These are phyloP conservation scores for Odontocerum albicorne DNA, from an alignment of 2,888 invertebrate genomes.

Conservation along the genomic window DNA sequence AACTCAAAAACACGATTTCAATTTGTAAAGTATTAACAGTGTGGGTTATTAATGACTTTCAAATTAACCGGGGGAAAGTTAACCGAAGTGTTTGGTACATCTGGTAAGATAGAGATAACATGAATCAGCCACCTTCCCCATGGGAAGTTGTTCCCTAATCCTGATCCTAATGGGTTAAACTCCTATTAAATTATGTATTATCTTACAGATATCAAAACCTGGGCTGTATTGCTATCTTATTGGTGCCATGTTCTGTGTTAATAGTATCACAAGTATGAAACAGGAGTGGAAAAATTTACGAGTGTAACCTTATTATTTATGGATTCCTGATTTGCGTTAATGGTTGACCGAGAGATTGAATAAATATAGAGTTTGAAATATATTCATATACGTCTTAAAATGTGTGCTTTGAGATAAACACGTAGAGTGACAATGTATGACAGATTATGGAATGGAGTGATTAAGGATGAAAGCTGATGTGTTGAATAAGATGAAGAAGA, in stretches of 20 bases:
- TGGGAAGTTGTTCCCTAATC: conserved; percentile 17
- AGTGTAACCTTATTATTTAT: too few species aligned
- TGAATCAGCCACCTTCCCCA: conserved; percentile 15
- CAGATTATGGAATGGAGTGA: too few species aligned
- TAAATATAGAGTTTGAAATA: too few species aligned
- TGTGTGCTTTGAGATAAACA: too few species aligned
- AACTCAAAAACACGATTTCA: conserved; percentile 1
- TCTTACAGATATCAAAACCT: conserved; percentile 25
- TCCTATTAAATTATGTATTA: conserved; percentile 33
- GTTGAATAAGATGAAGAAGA: too few species aligned
- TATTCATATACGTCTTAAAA: too few species aligned
- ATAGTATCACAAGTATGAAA: background rate
- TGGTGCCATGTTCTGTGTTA: background rate
- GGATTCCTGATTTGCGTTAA: too few species aligned
- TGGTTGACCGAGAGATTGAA: too few species aligned
- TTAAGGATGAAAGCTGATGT: too few species aligned
- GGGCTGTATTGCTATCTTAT: background rate
- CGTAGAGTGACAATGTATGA: too few species aligned
- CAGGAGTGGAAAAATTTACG: too few species aligned
- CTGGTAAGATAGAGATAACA: conserved; percentile 27
- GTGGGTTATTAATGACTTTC: conserved; percentile 26
- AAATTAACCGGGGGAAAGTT: conserved; percentile 28
- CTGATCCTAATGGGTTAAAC: conserved; percentile 31
- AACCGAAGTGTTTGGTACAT: conserved; percentile 16
- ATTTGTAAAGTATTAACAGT: conserved; percentile 16